Evolutionary conservation across 2,113 vertebrate species (phyloP).

Genomic region (Tichodroma muraria): DNA sequence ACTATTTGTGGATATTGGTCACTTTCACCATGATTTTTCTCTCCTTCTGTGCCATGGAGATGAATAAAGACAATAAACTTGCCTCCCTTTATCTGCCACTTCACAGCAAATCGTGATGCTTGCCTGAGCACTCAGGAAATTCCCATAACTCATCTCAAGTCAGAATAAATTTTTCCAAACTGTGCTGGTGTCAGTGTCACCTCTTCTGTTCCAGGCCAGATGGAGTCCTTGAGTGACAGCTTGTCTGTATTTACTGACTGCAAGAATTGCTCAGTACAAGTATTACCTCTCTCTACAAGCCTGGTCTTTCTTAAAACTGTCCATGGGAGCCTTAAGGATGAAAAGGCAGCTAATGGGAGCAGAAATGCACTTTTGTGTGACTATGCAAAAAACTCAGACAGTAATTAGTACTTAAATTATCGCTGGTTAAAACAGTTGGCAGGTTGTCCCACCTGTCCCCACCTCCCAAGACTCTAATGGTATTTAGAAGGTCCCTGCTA

Average conservation of each 20-base stretch:
- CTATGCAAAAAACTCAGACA: accelerated
- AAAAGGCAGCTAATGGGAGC: background rate
- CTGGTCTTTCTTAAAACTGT: background rate
- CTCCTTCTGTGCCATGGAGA: background rate
- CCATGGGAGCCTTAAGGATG: background rate
- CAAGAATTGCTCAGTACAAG: background rate
- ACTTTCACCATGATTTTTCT: background rate
- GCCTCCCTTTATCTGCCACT: background rate
- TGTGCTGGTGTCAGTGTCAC: background rate
- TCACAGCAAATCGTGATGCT: background rate
- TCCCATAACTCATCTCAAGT: background rate
- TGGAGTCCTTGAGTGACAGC: background rate
- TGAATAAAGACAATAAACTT: background rate
- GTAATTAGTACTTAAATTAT: background rate
- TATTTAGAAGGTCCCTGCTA: background rate
- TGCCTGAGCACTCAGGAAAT: background rate
- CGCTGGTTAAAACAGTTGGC: background rate
- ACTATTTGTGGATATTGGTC: background rate
- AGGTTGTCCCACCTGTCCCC: background rate
- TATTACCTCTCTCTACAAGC: background rate
- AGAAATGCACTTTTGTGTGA: background rate
- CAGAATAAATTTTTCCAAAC: background rate
- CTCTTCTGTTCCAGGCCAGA: background rate
- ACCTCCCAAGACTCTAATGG: background rate
- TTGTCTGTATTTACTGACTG: background rate